These are phyloP conservation scores for Condylostylus longicornis DNA, from an alignment of 1,140 invertebrate genomes.

Conservation along the genomic window DNA sequence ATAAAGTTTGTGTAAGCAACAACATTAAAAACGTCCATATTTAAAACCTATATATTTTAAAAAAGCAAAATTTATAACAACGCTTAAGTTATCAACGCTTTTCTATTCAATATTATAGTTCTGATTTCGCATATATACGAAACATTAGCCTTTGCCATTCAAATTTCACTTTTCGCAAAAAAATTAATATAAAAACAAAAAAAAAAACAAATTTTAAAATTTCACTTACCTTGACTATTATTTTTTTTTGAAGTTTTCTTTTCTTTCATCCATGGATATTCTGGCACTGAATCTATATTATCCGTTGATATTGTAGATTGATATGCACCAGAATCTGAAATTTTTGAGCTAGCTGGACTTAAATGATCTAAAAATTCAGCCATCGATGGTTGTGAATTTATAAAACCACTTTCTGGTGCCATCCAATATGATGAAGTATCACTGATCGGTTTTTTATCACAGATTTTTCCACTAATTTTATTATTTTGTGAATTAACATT, in stretches of 20 bases:
- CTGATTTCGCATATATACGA: no score
- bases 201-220: no score
- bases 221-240: conserved; percentile 71
- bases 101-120: no score
- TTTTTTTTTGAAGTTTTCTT: conserved; percentile 86
- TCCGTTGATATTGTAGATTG: conserved; percentile 39
- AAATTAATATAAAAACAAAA: no score
- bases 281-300: conserved; percentile 59
- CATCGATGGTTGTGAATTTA: conserved; percentile 84
- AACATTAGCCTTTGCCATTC: no score
- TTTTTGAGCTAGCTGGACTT: conserved; percentile 39
- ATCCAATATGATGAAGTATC: conserved; percentile 29
- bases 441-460: conserved; percentile 30
- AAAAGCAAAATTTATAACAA: no score
- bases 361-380: conserved; percentile 75
- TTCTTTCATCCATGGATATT: conserved; percentile 96
- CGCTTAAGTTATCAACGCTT: no score
- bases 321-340: conserved; percentile 33
- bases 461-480: conserved; percentile 30
- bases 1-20: no score
- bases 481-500: conserved; percentile 19
- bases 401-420: conserved; percentile 65
- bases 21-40: no score
- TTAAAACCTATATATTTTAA: no score
- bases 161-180: no score